These are phyloP conservation scores for Druon quercuslanigerum DNA, from an alignment of 1,140 invertebrate species.

Conservation along the genomic window DNA sequence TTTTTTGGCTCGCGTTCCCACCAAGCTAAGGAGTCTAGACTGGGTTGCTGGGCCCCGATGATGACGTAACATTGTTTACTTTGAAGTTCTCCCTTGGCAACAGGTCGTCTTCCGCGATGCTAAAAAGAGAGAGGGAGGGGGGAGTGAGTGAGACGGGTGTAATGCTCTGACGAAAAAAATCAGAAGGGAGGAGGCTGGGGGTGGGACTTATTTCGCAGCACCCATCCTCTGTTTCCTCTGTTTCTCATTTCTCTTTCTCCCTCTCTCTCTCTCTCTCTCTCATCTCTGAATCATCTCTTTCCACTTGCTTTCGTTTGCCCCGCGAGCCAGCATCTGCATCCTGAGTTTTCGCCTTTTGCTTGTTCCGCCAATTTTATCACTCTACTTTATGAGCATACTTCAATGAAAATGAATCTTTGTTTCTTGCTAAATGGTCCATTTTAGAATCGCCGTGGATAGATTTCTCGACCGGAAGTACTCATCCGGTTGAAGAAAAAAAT, in stretches of 20 bases:
- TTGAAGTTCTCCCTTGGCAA: slow-evolving; percentile 63
- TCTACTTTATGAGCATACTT: slow-evolving; percentile 10
- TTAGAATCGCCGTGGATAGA: background rate
- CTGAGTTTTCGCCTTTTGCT: background rate
- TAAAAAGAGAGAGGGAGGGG: slow-evolving; percentile 24
- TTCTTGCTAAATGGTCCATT: slow-evolving; percentile 17
- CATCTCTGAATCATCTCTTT: slow-evolving; percentile 7
- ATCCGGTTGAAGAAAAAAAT: slow-evolving; percentile 18
- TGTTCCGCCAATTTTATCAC: slow-evolving; percentile 5
- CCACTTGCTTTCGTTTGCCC: background rate
- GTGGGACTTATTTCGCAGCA: background rate
- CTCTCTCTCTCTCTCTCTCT: background rate
- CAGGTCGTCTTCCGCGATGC: slow-evolving; percentile 57
- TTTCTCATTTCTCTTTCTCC: background rate
- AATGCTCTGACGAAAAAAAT: slow-evolving; percentile 22
- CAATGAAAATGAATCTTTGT: background rate
- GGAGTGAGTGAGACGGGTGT: too few relatives aligned
- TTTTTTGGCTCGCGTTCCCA: slow-evolving; percentile 15
- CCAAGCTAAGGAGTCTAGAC: background rate
- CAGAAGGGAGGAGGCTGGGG: background rate
- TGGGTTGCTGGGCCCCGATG: slow-evolving; percentile 11
- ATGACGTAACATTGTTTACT: slow-evolving; percentile 66
- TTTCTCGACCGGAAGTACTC: slow-evolving; percentile 23
- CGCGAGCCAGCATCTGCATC: background rate
- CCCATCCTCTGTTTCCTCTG: background rate